phyloP scores from a whole-genome alignment of 1,140 invertebrate genomes.

The Penaeus vannamei region DNA sequence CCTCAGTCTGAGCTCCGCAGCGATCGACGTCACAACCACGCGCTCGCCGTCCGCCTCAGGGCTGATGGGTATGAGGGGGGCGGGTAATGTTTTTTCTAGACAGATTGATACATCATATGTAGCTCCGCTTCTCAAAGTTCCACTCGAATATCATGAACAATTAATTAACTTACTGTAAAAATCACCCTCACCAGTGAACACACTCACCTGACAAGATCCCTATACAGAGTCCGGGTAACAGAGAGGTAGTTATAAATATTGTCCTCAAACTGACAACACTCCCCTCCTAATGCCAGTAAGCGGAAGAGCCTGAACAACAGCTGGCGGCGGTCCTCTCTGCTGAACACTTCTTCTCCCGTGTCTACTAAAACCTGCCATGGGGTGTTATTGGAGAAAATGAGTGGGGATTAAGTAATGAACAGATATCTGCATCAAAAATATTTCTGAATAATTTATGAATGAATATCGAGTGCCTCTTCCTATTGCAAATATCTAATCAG shows the following conservation, averaged over 20 bases:
- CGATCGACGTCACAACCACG: not conserved
- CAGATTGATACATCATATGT: no score
- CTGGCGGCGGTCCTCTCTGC: not conserved
- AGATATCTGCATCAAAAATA: no score
- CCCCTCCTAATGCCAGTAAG: slow-evolving; percentile 24
- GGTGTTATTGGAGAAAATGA: no score
- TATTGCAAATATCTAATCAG: no score
- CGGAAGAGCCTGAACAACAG: slow-evolving; percentile 18
- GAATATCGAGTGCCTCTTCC: no score
- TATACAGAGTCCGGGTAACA: slow-evolving; percentile 31
- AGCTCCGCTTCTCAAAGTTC: no score
- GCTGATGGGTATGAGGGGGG: not conserved
- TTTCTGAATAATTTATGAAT: no score
- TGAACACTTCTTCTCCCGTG: not conserved
- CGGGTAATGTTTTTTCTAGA: not conserved
- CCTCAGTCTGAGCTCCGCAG: not conserved
- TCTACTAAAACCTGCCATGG: slow-evolving; percentile 9
- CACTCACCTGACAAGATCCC: slow-evolving; percentile 35
- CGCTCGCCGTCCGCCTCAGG: not conserved
- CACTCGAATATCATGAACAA: no score
- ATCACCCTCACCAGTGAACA: not conserved
- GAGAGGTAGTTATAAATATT: slow-evolving; percentile 24
- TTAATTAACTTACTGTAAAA: not conserved
- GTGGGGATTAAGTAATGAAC: no score
- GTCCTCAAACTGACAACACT: slow-evolving; percentile 44